Conservation (phyloP, 2,888 invertebrate species). For the Hybos culiciformis region DNA sequence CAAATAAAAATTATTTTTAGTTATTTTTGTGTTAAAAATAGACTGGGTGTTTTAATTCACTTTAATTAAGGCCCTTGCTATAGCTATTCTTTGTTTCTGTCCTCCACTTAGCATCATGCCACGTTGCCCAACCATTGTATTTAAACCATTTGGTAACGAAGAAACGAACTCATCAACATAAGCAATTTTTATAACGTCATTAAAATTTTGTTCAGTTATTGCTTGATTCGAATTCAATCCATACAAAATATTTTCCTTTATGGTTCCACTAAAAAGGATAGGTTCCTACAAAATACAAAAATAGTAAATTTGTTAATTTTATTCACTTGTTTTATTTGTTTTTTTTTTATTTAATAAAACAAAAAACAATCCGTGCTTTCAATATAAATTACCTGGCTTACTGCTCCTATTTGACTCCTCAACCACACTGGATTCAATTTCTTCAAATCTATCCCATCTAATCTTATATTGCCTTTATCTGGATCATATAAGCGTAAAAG, state of each 20-base stretch:
- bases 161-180: conserved; percentile 71
- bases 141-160: conserved; percentile 53
- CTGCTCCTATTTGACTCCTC: conserved; percentile 73
- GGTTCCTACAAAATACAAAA: conserved; percentile 68
- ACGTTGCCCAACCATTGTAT: conserved; percentile 78
- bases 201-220: conserved; percentile 40
- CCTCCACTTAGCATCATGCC: conserved; percentile 86
- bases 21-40: too few species aligned
- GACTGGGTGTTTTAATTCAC: conserved; percentile 34
- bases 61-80: conserved; percentile 82
- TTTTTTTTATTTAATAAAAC: neutral
- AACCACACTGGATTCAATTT: conserved; percentile 73
- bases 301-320: too few species aligned
- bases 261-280: conserved; percentile 76
- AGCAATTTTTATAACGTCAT: conserved; percentile 61
- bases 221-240: conserved; percentile 46
- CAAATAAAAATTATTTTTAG: conserved; percentile 4
- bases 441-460: conserved; percentile 67
- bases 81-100: conserved; percentile 85
- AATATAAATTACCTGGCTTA: conserved; percentile 59
- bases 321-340: too few species aligned
- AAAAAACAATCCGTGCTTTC: neutral
- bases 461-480: conserved; percentile 46
- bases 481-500: conserved; percentile 81
- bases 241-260: conserved; percentile 83